Evolutionary conservation across 2,888 invertebrate genomes (phyloP), one percentile per base, ranked within the genome.

Genomic region (Latrodectus elegans): DNA sequence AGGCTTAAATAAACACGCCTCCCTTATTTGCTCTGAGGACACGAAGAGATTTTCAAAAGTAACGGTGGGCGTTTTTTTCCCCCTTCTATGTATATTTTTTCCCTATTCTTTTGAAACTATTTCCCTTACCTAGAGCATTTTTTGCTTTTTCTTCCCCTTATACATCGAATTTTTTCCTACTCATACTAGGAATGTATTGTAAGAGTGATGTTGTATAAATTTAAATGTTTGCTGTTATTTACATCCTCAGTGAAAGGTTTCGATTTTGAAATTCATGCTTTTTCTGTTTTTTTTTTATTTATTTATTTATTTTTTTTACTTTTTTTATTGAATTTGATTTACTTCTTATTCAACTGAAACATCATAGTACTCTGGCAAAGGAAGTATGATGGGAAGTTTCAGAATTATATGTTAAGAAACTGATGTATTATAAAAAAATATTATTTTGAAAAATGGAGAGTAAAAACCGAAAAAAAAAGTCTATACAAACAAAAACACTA

Each of bases 201-300:
- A 9, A 60, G 51, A 75, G 53, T 17, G 26, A 53, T 77, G 77
- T 78, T 78, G 78, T 84, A 84, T 84, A 78, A 67, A 78, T 84
- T 84, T 84, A 84, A 84, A 84, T 84, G 77, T 53, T 84, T 84
- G 67, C 78, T 84, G 72, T 84, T 84, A 77, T 78, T 84, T 84
- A 84, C 84, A 78, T 82, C 70, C 38, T 55, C 75, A 52, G 55
- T 70, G 22, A 75, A 70, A 82, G 75, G 51, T 70, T 70, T 65
- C 64, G 17, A 26, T 12, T 26, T 68, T 22, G 68, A 68, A 68
- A 9, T 17, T 68, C 22, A 26, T 22, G n/a, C 12, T 17, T 22
- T n/a, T n/a, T 12, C 11, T 17, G 17, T 2, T 22, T 68, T 68
- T 22, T 67, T 67, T 11, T 17, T n/a, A 11, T 67, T 14, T 67